phyloP scores from a whole-genome alignment of 2,888 invertebrate species.

The Machimus rusticus region DNA sequence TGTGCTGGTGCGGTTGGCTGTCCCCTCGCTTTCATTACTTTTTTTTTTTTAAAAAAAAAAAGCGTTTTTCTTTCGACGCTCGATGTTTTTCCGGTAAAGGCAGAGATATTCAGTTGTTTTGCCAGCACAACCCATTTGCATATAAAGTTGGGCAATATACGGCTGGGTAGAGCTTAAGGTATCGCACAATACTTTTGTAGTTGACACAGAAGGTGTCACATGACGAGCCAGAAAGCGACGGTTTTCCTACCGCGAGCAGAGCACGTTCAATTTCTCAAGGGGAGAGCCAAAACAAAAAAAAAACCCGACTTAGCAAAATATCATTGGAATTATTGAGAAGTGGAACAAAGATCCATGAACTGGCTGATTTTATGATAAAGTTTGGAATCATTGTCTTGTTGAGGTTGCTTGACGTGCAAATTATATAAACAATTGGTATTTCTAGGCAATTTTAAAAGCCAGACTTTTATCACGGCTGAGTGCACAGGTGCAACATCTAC shows the following conservation, averaged over 20 bases:
- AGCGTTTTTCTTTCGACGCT: constrained; percentile 4
- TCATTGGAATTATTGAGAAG: background rate
- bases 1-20: background rate
- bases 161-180: background rate
- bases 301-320: background rate
- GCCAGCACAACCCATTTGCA: background rate
- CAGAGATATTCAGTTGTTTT: background rate
- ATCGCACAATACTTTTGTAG: background rate
- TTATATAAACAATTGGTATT: background rate
- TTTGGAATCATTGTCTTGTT: background rate
- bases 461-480: background rate
- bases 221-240: background rate
- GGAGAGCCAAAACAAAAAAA: background rate
- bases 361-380: background rate
- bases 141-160: background rate
- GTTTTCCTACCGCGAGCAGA: background rate
- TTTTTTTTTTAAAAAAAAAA: background rate
- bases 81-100: constrained; percentile 3
- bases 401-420: background rate
- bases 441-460: background rate
- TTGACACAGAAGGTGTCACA: background rate
- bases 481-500: background rate
- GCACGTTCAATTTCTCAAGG: background rate
- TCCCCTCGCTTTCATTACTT: background rate
- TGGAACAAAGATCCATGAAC: background rate